phyloP scores from a whole-genome alignment of 2,888 invertebrate genomes.

The Lasioglossum figueresi region DNA sequence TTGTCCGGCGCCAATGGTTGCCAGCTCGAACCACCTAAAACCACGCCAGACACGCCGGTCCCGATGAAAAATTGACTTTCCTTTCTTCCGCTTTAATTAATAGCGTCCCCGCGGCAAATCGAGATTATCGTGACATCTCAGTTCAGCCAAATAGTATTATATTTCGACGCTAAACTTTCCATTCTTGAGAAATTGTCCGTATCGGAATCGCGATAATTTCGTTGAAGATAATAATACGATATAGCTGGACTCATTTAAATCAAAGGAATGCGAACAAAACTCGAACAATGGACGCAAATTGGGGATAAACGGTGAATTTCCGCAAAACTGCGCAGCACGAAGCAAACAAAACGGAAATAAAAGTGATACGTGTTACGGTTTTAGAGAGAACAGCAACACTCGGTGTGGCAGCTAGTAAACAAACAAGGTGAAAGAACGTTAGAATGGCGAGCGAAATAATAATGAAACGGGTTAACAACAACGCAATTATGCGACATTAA shows the following conservation, averaged over 20 bases:
- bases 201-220: neutral
- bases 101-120: neutral
- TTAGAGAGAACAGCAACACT: neutral
- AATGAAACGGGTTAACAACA: neutral
- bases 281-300: too few species aligned
- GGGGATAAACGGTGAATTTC: neutral
- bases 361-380: neutral
- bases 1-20: slow-evolving; percentile 86
- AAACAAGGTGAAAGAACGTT: neutral
- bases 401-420: neutral
- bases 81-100: slow-evolving; percentile 21
- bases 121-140: too few species aligned
- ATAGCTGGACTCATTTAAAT: neutral
- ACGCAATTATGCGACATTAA: slow-evolving; percentile 29
- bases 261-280: too few species aligned
- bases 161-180: neutral
- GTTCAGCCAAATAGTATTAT: neutral
- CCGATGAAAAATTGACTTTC: slow-evolving; percentile 46
- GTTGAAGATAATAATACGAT: too few species aligned
- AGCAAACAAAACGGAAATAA: neutral
- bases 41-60: slow-evolving; percentile 30
- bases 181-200: neutral
- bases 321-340: neutral
- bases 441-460: neutral
- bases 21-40: slow-evolving; percentile 86